phyloP scores from a whole-genome alignment of 2,888 invertebrate species.

The Dysmachus trigonus region DNA sequence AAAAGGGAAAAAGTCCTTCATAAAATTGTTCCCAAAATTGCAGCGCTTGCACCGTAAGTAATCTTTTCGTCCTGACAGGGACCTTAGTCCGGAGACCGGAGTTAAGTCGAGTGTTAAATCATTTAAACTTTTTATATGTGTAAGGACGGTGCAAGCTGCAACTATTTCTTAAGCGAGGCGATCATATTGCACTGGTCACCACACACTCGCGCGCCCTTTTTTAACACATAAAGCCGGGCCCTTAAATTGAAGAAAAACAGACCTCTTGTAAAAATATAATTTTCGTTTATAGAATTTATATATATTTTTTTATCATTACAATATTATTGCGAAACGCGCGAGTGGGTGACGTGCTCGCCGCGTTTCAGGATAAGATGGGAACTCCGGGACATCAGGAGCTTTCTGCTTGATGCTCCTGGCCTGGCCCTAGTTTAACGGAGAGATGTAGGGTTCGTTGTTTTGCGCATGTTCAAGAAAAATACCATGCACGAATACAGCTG shows the following conservation, averaged over 20 bases:
- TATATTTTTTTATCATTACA: neutral
- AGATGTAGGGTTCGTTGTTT: neutral
- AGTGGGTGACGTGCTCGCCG: neutral
- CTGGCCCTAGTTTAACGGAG: neutral
- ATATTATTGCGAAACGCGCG: neutral
- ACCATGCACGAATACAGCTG: neutral
- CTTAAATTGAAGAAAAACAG: neutral
- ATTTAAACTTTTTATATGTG: neutral
- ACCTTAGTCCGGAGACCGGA: neutral
- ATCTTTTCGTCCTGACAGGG: neutral
- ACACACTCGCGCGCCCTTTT: neutral
- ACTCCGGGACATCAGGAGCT: neutral
- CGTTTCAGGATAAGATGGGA: neutral
- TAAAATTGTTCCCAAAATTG: conserved; percentile 18
- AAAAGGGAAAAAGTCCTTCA: neutral
- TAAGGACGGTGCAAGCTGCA: neutral
- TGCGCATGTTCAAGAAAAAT: neutral
- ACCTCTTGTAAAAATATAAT: neutral
- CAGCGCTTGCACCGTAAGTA: neutral
- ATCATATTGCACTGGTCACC: neutral
- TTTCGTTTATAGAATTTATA: neutral
- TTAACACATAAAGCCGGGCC: neutral
- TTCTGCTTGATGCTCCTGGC: neutral
- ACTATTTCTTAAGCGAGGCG: neutral
- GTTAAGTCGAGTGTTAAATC: conserved; percentile 23